Evolutionary conservation across 2,888 invertebrate species (phyloP).

Genomic region (Zhuqinia jingwanae): DNA sequence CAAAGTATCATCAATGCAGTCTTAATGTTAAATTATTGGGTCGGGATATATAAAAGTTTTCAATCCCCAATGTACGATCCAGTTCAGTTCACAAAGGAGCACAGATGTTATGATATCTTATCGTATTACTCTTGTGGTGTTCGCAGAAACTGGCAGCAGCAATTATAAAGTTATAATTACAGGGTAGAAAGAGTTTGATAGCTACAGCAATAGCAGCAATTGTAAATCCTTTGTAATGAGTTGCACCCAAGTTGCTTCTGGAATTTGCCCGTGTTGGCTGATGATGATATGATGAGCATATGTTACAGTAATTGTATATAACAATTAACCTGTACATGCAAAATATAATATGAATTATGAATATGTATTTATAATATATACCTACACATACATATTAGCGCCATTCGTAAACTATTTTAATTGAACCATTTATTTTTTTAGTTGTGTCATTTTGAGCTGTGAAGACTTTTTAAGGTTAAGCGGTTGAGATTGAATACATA

Average conservation of each 20-base stretch:
- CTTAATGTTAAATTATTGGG: not conserved
- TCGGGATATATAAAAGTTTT: not conserved
- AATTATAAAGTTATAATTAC: conserved; percentile 62
- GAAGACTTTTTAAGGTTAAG: too few species aligned
- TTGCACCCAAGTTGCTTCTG: conserved; percentile 62
- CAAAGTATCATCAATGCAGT: not conserved
- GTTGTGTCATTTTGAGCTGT: not conserved
- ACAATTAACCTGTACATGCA: not conserved
- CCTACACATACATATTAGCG: not conserved
- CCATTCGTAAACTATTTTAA: not conserved
- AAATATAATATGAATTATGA: too few species aligned
- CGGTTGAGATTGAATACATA: too few species aligned
- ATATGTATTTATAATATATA: too few species aligned
- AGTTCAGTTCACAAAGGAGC: too few species aligned
- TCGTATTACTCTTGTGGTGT: conserved; percentile 4
- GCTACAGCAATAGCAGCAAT: conserved; percentile 31
- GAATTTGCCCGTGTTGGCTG: conserved; percentile 53
- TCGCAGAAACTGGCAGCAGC: conserved; percentile 66
- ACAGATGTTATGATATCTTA: conserved; percentile 63
- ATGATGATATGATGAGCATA: conserved; percentile 46
- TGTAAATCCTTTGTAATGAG: conserved; percentile 49
- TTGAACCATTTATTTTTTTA: not conserved
- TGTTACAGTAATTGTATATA: conserved; percentile 42
- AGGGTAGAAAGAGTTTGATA: conserved; percentile 4
- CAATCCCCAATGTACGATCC: too few species aligned